Evolutionary conservation across 2,113 vertebrate species (phyloP).

Genomic region (Phaethon lepturus): DNA sequence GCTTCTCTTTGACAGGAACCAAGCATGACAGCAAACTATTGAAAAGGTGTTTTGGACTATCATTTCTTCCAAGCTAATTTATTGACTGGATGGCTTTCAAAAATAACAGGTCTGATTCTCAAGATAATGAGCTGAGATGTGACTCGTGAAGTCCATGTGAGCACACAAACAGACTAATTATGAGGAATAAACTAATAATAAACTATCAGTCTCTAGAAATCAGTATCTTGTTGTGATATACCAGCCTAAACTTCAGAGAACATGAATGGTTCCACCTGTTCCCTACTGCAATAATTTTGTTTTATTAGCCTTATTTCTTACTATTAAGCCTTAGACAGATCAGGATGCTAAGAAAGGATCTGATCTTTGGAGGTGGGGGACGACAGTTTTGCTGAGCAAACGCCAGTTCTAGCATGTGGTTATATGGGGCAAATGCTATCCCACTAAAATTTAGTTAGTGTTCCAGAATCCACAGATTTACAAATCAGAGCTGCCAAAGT

Average conservation of each 20-base stretch:
- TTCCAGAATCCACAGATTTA: background rate
- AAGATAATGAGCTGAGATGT: conserved; percentile 68
- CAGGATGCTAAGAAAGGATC: background rate
- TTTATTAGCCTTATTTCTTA: background rate
- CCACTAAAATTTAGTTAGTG: background rate
- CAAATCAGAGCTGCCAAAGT: conserved; percentile 3
- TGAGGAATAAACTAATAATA: conserved; percentile 43
- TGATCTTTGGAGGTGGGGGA: background rate
- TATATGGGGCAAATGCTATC: background rate
- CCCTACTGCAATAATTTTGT: background rate
- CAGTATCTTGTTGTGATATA: background rate
- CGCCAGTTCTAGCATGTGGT: background rate
- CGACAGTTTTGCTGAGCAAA: background rate
- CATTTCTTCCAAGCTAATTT: conserved; percentile 78
- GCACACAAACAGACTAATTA: conserved; percentile 39
- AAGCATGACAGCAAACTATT: conserved; percentile 77
- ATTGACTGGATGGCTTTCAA: conserved; percentile 76
- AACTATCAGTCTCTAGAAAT: conserved; percentile 2
- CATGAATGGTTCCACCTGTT: background rate
- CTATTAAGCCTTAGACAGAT: background rate
- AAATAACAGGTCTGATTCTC: conserved; percentile 73
- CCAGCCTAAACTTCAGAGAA: conserved; percentile 12
- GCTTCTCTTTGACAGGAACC: conserved; percentile 74
- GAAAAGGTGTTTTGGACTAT: conserved; percentile 75
- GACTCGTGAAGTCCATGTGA: conserved; percentile 11